Base-by-base conservation (phyloP, 2,113 vertebrate species). In the Takifugu bimaculatus region DNA sequence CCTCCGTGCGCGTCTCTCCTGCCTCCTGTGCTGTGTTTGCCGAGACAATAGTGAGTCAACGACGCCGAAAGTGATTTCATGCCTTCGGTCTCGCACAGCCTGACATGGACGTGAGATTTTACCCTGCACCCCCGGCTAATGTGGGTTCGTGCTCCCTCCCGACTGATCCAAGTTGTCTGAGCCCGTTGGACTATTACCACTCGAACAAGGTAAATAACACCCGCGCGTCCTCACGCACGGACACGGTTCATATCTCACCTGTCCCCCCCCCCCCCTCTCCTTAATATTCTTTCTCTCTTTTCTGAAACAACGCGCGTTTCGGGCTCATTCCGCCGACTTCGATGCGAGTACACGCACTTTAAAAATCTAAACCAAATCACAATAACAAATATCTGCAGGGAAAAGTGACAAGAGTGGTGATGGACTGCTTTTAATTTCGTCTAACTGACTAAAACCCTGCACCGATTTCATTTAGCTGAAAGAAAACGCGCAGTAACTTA, bases 101-200 rank as follows among this genome's bases (percentile, higher is more conserved):
- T 91, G 92, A 91, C 82, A 94, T 94, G 93, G 92, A 94, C 90
- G 92, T 94, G 90, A 90, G 93, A 90, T 93, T 94, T 89, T 96
- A 95, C 88, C 93, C 94, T 88, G 92, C 94, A 79, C 93, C 92
- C 84, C 93, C 94, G 77, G 88, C 92, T 63, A 91, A 92, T 86
- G 93, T 95, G 89, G 93, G 93, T 89, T 91, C 94, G 82, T 92
- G 93, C 87, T 90, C 94, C 68, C 88, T 94, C 83, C 91, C 94
- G 78, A 86, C 93, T 84, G 94, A 96, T 84, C 92, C 93, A 75
- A 85, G 92, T 85, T 93, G 94, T 86, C 88, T 95, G 82, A 93
- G 92, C 58, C 90, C 92, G 79, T 88, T 95, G 93, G 94, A 96
- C 90, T 94, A 95, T 92, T 96, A 94, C 78, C 93, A 94, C 91